A percentile compares a stretch with the other conserved stretches of the same genome.
phyloP scores from a whole-genome alignment of 2,888 invertebrate species.

The Trisateles emortualis region DNA sequence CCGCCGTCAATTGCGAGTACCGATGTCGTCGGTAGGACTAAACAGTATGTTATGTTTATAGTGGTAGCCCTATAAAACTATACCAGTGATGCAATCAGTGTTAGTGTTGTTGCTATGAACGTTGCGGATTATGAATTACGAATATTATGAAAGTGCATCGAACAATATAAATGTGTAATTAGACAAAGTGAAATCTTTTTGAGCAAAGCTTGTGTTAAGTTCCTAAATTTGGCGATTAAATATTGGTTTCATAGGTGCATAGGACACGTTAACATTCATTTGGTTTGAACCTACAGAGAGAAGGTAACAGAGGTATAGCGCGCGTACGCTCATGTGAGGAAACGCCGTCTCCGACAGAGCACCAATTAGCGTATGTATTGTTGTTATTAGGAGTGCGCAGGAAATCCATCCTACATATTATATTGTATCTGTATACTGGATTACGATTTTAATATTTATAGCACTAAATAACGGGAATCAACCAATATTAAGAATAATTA shows the following conservation, averaged over 20 bases:
- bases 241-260: conserved; percentile 54
- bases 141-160: conserved; percentile 47
- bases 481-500: conserved; percentile 50
- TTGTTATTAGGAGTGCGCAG: conserved; percentile 37
- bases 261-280: conserved; percentile 48
- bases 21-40: conserved; percentile 57
- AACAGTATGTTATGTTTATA: conserved; percentile 57
- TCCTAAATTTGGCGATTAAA: conserved; percentile 75
- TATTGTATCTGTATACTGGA: conserved; percentile 52
- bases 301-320: conserved; percentile 12
- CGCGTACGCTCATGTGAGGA: conserved; percentile 37
- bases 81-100: conserved; percentile 54
- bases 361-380: conserved; percentile 19
- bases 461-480: conserved; percentile 55
- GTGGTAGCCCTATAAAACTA: conserved; percentile 58
- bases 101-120: conserved; percentile 54
- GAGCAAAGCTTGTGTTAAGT: conserved; percentile 85
- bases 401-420: conserved; percentile 43
- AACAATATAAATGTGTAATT: conserved; percentile 63
- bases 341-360: conserved; percentile 36
- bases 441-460: conserved; percentile 50
- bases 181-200: conserved; percentile 66
- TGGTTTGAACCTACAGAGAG: conserved; percentile 35
- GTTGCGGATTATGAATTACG: conserved; percentile 56
- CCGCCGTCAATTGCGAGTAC: conserved; percentile 67